phyloP scores from a whole-genome alignment of 2,113 vertebrate species.

The Theristicus caerulescens region DNA sequence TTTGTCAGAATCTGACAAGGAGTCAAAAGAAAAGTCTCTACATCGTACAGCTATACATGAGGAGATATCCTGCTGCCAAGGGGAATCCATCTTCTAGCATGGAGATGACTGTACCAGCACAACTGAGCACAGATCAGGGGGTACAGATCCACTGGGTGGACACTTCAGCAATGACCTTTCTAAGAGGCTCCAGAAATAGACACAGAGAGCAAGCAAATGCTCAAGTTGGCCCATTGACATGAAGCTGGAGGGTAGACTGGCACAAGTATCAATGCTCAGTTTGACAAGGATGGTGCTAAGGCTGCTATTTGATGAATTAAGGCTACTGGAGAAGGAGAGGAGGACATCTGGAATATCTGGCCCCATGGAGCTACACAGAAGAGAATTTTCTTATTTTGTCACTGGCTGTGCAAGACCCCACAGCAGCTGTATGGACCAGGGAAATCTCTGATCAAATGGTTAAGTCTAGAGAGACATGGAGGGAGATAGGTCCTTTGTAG shows the following conservation, averaged over 20 bases:
- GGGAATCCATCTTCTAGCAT: not conserved
- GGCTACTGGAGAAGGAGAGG: not conserved
- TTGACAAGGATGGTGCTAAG: not conserved
- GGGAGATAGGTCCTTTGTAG: not conserved
- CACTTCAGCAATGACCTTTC: not conserved
- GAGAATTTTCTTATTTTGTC: not conserved
- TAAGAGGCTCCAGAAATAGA: not conserved
- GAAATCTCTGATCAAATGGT: not conserved
- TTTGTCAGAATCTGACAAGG: not conserved
- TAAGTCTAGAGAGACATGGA: not conserved
- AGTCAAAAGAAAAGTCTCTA: not conserved
- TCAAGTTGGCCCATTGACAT: not conserved
- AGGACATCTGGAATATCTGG: not conserved
- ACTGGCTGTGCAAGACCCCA: not conserved
- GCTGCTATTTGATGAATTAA: not conserved
- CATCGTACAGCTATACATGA: not conserved
- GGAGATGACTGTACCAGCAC: not conserved
- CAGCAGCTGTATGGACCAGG: not conserved
- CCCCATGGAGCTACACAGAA: not conserved
- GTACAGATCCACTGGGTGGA: not conserved
- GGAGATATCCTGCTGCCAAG: not conserved
- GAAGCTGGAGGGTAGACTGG: not conserved
- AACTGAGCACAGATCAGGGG: not conserved
- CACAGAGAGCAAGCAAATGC: not conserved
- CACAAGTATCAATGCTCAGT: not conserved